Percentiles rank a stretch among this genome's conserved stretches.
These are phyloP conservation scores for Balanococcus diminutus DNA, from an alignment of 2,888 invertebrate genomes.

Conservation along the genomic window DNA sequence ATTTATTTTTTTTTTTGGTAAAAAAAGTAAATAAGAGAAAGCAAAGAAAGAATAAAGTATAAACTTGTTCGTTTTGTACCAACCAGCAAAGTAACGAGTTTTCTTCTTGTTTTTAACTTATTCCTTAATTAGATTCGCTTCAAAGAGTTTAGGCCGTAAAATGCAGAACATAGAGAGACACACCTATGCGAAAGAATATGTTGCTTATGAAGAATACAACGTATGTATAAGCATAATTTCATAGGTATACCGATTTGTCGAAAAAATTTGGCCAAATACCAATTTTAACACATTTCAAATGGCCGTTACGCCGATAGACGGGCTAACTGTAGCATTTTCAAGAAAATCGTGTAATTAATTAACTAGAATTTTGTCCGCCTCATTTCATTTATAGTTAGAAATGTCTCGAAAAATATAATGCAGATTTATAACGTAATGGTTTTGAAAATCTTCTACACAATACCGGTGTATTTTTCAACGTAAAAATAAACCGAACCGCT, in stretches of 20 bases:
- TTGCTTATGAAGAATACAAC: conserved; percentile 10
- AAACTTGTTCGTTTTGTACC: not conserved
- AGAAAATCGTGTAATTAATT: conserved; percentile 54
- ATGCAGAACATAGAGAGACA: conserved; percentile 47
- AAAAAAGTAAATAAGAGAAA: not conserved
- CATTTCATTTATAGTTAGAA: conserved; percentile 51
- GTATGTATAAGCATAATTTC: conserved; percentile 12
- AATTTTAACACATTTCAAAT: conserved; percentile 54
- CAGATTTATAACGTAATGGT: conserved; percentile 41
- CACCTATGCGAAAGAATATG: conserved; percentile 45
- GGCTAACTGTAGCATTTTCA: conserved; percentile 42
- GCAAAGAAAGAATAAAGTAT: not conserved
- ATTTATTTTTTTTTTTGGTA: not conserved
- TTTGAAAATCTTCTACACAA: conserved; percentile 20
- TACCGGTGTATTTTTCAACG: not conserved
- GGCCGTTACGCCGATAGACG: conserved; percentile 49
- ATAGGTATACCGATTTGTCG: conserved; percentile 54
- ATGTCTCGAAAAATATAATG: conserved; percentile 36
- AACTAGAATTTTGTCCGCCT: conserved; percentile 54
- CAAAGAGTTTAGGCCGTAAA: conserved; percentile 53
- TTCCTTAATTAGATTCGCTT: conserved; percentile 55
- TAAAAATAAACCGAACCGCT: conserved; percentile 5
- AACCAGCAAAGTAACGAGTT: not conserved
- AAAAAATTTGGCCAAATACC: conserved; percentile 47
- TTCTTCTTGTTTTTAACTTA: conserved; percentile 34